Percentiles rank a stretch among this genome's conserved stretches.
phyloP scores from a whole-genome alignment of 1,140 invertebrate genomes.

The Scylla paramamosain region DNA sequence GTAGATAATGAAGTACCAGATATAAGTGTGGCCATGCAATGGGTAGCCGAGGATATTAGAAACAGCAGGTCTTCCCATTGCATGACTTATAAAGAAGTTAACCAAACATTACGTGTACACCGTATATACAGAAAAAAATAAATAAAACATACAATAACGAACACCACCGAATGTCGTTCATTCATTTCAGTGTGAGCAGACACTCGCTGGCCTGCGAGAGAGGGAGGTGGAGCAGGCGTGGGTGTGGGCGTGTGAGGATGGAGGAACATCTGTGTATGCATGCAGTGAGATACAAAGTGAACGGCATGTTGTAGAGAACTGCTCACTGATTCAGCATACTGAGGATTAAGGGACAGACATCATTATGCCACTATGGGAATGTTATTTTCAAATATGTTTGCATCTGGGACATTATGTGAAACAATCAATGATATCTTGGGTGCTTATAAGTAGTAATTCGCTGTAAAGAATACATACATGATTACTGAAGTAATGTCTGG shows the following conservation, averaged over 20 bases:
- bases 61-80: background rate
- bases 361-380: background rate
- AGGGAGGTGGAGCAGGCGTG: background rate
- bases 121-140: constrained; percentile 21
- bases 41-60: background rate
- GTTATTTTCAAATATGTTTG: background rate
- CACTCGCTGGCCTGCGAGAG: background rate
- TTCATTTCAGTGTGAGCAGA: background rate
- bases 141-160: background rate
- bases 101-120: background rate
- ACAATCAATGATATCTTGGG: background rate
- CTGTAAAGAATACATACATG: too few species aligned
- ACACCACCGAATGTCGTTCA: background rate
- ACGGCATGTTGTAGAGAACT: constrained; percentile 22
- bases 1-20: background rate
- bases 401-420: background rate
- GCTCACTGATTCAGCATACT: background rate
- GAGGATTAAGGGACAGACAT: background rate
- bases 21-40: background rate
- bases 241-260: background rate
- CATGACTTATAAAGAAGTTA: background rate
- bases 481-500: background rate
- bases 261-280: background rate
- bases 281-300: constrained; percentile 22
- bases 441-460: too few species aligned